Conservation (phyloP, 2,888 invertebrate genomes). For the Operophtera brumata region DNA sequence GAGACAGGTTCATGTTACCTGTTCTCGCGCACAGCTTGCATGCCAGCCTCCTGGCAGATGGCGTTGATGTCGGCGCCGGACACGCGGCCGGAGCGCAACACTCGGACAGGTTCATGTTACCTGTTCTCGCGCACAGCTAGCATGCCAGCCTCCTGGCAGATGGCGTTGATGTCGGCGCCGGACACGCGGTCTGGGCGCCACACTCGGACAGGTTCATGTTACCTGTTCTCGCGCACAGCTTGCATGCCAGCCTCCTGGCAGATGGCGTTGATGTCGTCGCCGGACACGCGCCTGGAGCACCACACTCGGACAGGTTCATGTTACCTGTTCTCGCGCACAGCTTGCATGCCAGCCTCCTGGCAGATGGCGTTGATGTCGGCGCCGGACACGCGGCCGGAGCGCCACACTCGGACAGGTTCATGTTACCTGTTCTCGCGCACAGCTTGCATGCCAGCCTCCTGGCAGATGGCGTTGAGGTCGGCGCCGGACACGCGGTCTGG, state of each 20-base stretch:
- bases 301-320: no score
- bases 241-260: no score
- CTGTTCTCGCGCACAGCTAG: slow-evolving; percentile 99
- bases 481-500: slow-evolving; percentile 50
- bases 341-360: no score
- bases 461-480: slow-evolving; percentile 94
- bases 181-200: slow-evolving; percentile 68
- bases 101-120: slow-evolving; percentile 74
- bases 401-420: slow-evolving; percentile 85
- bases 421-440: slow-evolving; percentile 95
- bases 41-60: no score
- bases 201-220: no score
- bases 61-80: slow-evolving; percentile 99
- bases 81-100: slow-evolving; percentile 98
- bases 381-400: slow-evolving; percentile 99
- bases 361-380: slow-evolving; percentile 97
- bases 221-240: no score
- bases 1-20: no score
- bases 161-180: slow-evolving; percentile 85
- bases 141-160: slow-evolving; percentile 99
- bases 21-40: no score
- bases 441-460: slow-evolving; percentile 99
- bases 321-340: no score
- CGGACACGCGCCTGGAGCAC: no score
- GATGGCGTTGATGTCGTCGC: no score